phyloP scores from a whole-genome alignment of 92 coral and sea anemone genomes.

The Epizoanthus illoricatus region DNA sequence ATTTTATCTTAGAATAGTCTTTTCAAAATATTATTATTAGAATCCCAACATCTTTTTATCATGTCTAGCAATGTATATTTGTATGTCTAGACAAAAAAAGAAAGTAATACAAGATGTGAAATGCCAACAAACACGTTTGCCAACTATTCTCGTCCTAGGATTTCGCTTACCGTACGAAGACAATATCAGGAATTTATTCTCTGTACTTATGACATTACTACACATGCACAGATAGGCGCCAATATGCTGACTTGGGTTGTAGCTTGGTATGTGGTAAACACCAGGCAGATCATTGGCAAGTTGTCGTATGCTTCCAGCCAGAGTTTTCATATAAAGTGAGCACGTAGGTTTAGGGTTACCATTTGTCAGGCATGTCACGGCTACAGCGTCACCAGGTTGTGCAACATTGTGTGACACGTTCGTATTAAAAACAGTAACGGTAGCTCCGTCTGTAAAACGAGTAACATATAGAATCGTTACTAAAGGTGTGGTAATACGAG shows the following conservation, averaged over 20 bases:
- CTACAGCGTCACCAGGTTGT: slow-evolving; percentile 57
- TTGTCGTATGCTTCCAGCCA: not conserved
- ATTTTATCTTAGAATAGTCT: no score
- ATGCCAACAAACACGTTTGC: no score
- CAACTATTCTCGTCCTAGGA: no score
- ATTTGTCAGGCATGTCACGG: slow-evolving; percentile 51
- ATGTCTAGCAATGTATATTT: no score
- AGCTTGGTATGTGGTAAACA: slow-evolving; percentile 48
- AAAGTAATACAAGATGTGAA: no score
- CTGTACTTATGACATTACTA: slow-evolving; percentile 46
- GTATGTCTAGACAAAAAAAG: no score
- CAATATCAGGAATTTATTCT: slow-evolving; percentile 37
- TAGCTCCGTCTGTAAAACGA: slow-evolving; percentile 52
- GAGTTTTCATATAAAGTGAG: slow-evolving; percentile 24
- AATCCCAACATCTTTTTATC: no score
- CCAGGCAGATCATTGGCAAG: slow-evolving; percentile 11
- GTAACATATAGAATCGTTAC: not conserved
- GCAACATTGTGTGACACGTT: slow-evolving; percentile 63
- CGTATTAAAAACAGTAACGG: slow-evolving; percentile 44
- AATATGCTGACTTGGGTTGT: slow-evolving; percentile 45
- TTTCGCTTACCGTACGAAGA: slow-evolving; percentile 61
- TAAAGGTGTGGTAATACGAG: no score
- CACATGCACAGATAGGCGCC: slow-evolving; percentile 74
- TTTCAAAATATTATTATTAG: no score
- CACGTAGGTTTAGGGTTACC: slow-evolving; percentile 71